These are phyloP conservation scores for Sminthurinus signatus DNA, from an alignment of 1,140 invertebrate species.

Conservation along the genomic window DNA sequence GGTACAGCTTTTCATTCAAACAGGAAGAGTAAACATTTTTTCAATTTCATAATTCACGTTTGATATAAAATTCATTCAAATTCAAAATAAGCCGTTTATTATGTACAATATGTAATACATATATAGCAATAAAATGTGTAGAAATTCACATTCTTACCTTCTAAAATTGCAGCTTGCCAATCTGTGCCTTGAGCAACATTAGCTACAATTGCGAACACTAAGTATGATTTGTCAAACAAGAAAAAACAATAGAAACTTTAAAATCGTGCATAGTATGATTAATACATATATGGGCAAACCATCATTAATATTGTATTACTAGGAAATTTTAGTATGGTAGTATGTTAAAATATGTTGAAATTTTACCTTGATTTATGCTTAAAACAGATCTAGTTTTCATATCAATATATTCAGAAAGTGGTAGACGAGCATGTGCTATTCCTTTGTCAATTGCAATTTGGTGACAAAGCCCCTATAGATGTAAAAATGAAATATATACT, in stretches of 20 bases:
- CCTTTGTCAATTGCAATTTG: constrained; percentile 69
- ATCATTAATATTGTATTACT: constrained; percentile 8
- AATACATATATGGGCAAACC: too few species aligned
- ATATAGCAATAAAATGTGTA: too few species aligned
- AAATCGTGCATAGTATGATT: too few species aligned
- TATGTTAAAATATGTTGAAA: constrained; percentile 22
- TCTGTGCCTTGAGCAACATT: constrained; percentile 65
- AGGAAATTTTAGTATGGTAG: constrained; percentile 23
- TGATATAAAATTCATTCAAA: too few species aligned
- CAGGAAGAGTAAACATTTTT: too few species aligned
- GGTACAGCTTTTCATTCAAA: too few species aligned
- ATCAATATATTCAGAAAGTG: constrained; percentile 80
- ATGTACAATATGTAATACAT: too few species aligned
- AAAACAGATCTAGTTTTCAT: constrained; percentile 92
- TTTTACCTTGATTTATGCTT: constrained; percentile 90
- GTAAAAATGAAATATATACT: constrained; percentile 29
- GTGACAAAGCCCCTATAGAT: constrained; percentile 72
- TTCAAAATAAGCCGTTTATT: too few species aligned
- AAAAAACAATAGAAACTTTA: too few species aligned
- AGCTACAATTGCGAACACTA: constrained; percentile 88
- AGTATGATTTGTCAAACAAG: too few species aligned
- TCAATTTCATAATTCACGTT: too few species aligned
- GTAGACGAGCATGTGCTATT: constrained; percentile 76
- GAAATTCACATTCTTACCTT: too few species aligned
- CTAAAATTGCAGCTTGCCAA: constrained; percentile 79